A percentile compares a stretch with the other conserved stretches of the same genome.
These are phyloP conservation scores for Limnephilus rhombicus DNA, from an alignment of 2,888 invertebrate genomes.

Conservation along the genomic window DNA sequence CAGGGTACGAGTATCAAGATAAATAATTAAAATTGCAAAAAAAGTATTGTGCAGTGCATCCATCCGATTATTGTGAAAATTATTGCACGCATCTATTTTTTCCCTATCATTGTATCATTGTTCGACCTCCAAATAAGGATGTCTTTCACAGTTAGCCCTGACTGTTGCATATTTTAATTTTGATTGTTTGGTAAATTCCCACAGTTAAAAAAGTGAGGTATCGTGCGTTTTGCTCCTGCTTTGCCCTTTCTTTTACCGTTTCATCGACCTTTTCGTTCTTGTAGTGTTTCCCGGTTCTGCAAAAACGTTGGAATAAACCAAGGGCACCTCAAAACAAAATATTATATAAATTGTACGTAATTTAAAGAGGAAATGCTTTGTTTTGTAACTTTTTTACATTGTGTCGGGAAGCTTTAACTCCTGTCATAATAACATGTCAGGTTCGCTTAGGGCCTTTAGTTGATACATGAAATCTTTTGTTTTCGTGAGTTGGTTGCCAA, in stretches of 20 bases:
- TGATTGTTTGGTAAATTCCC: slow-evolving; percentile 20
- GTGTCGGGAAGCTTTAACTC: background rate
- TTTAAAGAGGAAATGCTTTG: background rate
- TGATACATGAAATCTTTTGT: slow-evolving; percentile 51
- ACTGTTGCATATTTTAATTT: slow-evolving; percentile 14
- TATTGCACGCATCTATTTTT: background rate
- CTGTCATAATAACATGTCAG: background rate
- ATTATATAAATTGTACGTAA: background rate
- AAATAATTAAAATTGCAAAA: background rate
- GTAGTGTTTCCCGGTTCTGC: background rate
- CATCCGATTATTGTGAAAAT: background rate
- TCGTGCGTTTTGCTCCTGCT: slow-evolving; percentile 26
- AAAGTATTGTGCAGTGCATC: background rate
- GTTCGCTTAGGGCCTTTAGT: slow-evolving; percentile 21
- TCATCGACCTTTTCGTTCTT: slow-evolving; percentile 20
- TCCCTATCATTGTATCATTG: background rate
- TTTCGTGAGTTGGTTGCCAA: slow-evolving; percentile 58
- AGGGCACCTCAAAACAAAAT: background rate
- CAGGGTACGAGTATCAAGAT: background rate
- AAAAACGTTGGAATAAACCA: background rate
- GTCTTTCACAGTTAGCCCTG: background rate
- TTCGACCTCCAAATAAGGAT: background rate
- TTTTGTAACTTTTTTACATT: slow-evolving; percentile 1
- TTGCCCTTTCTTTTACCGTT: slow-evolving; percentile 42
- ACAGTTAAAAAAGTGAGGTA: slow-evolving; percentile 19